Base-by-base conservation (phyloP, 2,113 vertebrate genomes). In the Motacilla tschutschensis region DNA sequence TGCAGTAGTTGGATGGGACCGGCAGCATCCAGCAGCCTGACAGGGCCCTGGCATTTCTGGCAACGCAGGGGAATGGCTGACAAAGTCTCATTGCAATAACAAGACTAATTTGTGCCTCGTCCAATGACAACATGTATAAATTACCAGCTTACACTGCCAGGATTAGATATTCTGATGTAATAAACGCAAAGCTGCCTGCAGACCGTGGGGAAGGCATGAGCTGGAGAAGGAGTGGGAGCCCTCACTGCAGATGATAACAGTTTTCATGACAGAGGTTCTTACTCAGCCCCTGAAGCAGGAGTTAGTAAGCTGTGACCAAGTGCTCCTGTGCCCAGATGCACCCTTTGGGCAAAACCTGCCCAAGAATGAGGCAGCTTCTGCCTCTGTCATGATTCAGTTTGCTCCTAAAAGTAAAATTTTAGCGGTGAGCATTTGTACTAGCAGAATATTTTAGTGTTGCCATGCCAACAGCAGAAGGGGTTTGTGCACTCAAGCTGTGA, bases 391-490 rank as follows among this genome's bases (percentile, higher is more conserved):
- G 71, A 79, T 90, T 76, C 35, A 29, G 40, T 90, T 91, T 91
- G 65, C 72, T 94, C 79, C 81, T 76, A 66, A 85, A 94, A 92
- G 91, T 94, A 90, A 91, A 82, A 95, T 95, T 77, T 58, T 58
- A 85, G 91, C 1, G 0, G 60, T 79, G 83, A 94, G 84, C 73
- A 9, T 92, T 96, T 91, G 63, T 91, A 81, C 86, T 93, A 73
- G 87, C 64, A 72, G 95, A 94, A 94, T 95, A 95, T 94, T 95
- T 95, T 92, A 95, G 88, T 46, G 94, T 96, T 95, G 87, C 92
- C 84, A 96, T 95, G 94, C 89, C 94, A 95, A 95, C 94, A 1
- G 72, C 93, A 92, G 85, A 94, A 93, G 87, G 90, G 80, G 50
- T 80, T 86, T 87, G 74, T 71, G 84, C 6, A 12, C 85, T 93